These are phyloP conservation scores for Ceratina calcarata DNA, from an alignment of 1,140 invertebrate genomes.

Conservation along the genomic window DNA sequence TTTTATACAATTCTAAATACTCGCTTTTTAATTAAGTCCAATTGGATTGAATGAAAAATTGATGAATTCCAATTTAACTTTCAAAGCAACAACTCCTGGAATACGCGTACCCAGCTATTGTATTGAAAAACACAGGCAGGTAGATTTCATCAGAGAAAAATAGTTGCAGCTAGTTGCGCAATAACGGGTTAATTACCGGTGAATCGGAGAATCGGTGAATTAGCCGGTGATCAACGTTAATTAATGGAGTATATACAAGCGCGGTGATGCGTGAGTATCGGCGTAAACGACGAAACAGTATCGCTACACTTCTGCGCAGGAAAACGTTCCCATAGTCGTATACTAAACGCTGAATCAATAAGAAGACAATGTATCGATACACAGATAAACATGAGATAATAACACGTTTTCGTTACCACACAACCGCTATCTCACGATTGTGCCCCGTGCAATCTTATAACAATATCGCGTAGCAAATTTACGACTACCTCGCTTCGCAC, in stretches of 20 bases:
- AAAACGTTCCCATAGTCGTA: background rate
- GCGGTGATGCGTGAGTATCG: background rate
- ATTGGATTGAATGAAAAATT: too few species aligned
- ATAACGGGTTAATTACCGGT: constrained; percentile 46
- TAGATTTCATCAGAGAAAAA: constrained; percentile 27
- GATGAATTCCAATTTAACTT: too few species aligned
- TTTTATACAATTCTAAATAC: too few species aligned
- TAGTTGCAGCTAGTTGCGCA: constrained; percentile 35
- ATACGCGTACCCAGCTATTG: too few species aligned
- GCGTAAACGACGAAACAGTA: constrained; percentile 18
- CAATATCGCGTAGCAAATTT: too few species aligned
- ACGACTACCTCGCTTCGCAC: too few species aligned
- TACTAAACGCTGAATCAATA: background rate
- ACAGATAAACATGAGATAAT: constrained; percentile 3
- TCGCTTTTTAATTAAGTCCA: too few species aligned
- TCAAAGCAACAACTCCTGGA: too few species aligned
- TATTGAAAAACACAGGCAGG: too few species aligned
- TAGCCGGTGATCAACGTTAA: constrained; percentile 42
- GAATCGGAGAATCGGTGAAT: constrained; percentile 43
- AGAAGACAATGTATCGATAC: background rate
- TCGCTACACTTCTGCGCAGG: background rate
- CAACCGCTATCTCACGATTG: background rate
- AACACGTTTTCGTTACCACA: background rate
- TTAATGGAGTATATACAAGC: constrained; percentile 18
- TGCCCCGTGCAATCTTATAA: background rate